Evolutionary conservation across 2,888 invertebrate genomes (phyloP), one percentile per base, ranked within the genome.

Genomic region (Spicauda simplicius): DNA sequence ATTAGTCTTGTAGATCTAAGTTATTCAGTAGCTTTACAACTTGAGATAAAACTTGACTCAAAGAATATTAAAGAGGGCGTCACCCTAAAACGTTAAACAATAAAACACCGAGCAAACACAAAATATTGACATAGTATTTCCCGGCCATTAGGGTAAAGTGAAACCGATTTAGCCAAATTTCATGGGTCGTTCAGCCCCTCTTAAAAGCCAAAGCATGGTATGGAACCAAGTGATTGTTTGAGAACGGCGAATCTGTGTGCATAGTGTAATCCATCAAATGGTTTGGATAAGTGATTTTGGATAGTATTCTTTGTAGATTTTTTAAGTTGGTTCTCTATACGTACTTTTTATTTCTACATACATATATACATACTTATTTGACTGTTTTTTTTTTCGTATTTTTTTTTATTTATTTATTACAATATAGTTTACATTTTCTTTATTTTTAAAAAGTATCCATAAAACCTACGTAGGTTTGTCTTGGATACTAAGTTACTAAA

Each of bases 201-300:
- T 87, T 88, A 85, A 88, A 86, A 88, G 88, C 87, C 77, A 76
- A 41, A 37, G 33, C 45, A 83, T 33, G 33, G 37, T 37, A 76
- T 78, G 78, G 80, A 82, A 84, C 82, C 85, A 84, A 88, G 89
- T 88, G 89, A 90, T 86, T 90, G 88, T 86, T 83, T 83, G 78
- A 73, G 72, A 72, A 68, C 87, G 83, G 90, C 89, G 91, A 91
- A 91, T 91, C 90, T 89, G 88, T 88, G 87, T 86, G 81, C 84
- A 79, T 72, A 79, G 77, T 63, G 80, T 85, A 78, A 90, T 91
- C 90, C 85, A 91, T 90, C 90, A 90, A 77, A 68, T 54, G 73
- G 72, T 74, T 78, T 60, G 48, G 69, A 76, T 41, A 14, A 58
- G 20, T 41, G 41, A 58, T 56, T 64, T 41, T 41, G n/a, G n/a